phyloP scores from a whole-genome alignment of 2,888 invertebrate species.

The Trilocha varians region DNA sequence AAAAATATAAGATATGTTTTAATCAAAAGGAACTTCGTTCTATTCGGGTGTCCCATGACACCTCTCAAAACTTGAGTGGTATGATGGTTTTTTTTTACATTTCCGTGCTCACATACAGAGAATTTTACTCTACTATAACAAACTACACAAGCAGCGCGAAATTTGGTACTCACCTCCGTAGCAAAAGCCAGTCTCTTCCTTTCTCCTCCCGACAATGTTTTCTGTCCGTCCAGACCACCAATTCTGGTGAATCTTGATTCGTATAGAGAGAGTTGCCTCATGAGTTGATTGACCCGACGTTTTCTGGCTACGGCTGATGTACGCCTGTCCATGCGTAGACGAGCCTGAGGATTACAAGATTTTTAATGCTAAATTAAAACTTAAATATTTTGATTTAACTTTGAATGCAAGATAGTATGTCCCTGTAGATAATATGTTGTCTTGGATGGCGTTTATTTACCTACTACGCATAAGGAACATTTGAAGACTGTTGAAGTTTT shows the following conservation, averaged over 20 bases:
- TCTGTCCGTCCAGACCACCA: constrained; percentile 81
- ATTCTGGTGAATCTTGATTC: constrained; percentile 84
- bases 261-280: constrained; percentile 80
- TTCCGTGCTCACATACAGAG: too few species aligned
- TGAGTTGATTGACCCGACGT: constrained; percentile 78
- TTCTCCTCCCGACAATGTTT: constrained; percentile 94
- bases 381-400: not conserved
- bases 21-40: too few species aligned
- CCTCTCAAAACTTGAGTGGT: too few species aligned
- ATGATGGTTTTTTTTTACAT: too few species aligned
- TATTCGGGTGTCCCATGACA: too few species aligned
- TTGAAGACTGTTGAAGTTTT: too few species aligned
- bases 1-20: too few species aligned
- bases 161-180: constrained; percentile 78
- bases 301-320: constrained; percentile 74
- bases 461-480: too few species aligned
- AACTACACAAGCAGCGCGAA: not conserved
- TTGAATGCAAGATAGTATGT: too few species aligned
- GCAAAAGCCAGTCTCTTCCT: constrained; percentile 94
- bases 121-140: not conserved
- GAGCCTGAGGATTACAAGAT: constrained; percentile 72
- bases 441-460: too few species aligned
- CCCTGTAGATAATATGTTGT: too few species aligned
- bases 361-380: not conserved
- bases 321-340: constrained; percentile 83